phyloP scores from a whole-genome alignment of 1,140 invertebrate genomes.

The Ips nitidus region DNA sequence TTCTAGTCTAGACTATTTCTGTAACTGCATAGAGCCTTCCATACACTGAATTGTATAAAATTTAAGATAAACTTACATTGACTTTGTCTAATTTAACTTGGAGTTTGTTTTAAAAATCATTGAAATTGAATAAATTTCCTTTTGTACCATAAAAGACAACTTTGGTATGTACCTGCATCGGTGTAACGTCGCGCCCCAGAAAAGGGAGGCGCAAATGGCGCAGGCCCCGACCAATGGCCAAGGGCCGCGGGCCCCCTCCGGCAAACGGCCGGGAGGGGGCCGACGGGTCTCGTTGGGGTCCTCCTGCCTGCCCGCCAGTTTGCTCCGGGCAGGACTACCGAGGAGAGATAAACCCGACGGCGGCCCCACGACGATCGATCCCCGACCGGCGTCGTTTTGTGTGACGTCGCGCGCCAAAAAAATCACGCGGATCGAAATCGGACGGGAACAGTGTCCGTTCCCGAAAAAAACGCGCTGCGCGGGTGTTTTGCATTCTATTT shows the following conservation, averaged over 20 bases:
- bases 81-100: no score
- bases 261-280: slow-evolving; percentile 27
- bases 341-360: slow-evolving; percentile 13
- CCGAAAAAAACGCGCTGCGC: no score
- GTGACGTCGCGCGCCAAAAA: slow-evolving; percentile 1
- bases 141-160: no score
- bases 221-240: slow-evolving; percentile 34
- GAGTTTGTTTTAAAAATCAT: no score
- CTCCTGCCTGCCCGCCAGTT: slow-evolving; percentile 16
- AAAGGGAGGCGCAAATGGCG: slow-evolving; percentile 29
- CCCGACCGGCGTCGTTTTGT: not conserved
- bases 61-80: no score
- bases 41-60: no score
- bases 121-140: no score
- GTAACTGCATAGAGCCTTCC: no score
- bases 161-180: no score
- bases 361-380: slow-evolving; percentile 6
- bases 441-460: not conserved
- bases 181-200: slow-evolving; percentile 7
- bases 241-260: slow-evolving; percentile 25
- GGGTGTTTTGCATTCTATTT: no score
- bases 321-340: slow-evolving; percentile 13
- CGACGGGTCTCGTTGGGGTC: slow-evolving; percentile 3
- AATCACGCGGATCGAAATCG: not conserved
- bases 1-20: no score